These are phyloP conservation scores for Drosophila equinoxialis DNA, from an alignment of 1,140 invertebrate genomes.

Conservation along the genomic window DNA sequence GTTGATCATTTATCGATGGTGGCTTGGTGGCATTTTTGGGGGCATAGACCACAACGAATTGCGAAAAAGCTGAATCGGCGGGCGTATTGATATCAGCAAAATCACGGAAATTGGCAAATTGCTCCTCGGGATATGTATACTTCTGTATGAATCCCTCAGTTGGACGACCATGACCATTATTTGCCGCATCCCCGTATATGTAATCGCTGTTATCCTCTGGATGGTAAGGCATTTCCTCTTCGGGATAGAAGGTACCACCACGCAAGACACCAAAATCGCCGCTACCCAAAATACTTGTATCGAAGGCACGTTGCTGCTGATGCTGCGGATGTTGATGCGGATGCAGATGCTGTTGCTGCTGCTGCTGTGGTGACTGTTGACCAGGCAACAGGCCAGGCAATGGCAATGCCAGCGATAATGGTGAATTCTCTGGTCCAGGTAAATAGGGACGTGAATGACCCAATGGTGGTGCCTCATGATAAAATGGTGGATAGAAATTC, in stretches of 20 bases:
- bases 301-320: constrained; percentile 63
- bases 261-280: constrained; percentile 94
- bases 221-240: constrained; percentile 83
- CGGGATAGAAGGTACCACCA: constrained; percentile 92
- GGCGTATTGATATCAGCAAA: constrained; percentile 94
- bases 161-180: constrained; percentile 88
- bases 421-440: constrained; percentile 41
- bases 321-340: constrained; percentile 42
- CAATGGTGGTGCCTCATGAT: constrained; percentile 77
- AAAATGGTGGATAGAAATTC: constrained; percentile 81
- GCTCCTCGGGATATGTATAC: constrained; percentile 87
- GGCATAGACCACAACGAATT: constrained; percentile 91
- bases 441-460: constrained; percentile 81
- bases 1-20: constrained; percentile 6
- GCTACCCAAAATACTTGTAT: constrained; percentile 88
- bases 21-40: constrained; percentile 86
- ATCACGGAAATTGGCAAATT: constrained; percentile 94
- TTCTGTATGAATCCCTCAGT: constrained; percentile 77
- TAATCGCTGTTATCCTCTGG: constrained; percentile 84
- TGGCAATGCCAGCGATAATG: constrained; percentile 53
- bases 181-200: constrained; percentile 85
- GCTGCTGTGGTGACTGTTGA: constrained; percentile 29
- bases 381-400: constrained; percentile 43
- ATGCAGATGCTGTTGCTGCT: constrained; percentile 21
- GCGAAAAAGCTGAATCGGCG: constrained; percentile 90